Evolutionary conservation across 2,113 vertebrate species (phyloP).

Genomic region (Takifugu bimaculatus): DNA sequence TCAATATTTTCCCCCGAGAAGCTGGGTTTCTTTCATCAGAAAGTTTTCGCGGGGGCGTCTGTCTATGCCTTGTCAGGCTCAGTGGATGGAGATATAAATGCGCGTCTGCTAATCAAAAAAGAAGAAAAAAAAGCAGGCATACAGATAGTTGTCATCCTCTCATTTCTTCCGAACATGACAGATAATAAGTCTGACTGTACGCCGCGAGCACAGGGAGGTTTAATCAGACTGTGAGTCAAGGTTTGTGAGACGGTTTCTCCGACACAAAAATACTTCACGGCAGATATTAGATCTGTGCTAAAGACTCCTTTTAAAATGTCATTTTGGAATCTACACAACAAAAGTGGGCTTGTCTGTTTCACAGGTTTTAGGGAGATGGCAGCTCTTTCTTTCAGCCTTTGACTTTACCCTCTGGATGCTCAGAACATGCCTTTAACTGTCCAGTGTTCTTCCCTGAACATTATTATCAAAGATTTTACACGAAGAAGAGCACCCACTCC

Average conservation of each 20-base stretch:
- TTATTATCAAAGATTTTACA: slow-evolving; percentile 9
- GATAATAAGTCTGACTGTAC: slow-evolving; percentile 11
- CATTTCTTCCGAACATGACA: slow-evolving; percentile 12
- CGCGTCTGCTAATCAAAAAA: not conserved
- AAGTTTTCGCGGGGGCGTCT: slow-evolving; percentile 6
- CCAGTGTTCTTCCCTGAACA: slow-evolving; percentile 7
- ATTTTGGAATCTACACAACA: not conserved
- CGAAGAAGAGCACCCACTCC: not conserved
- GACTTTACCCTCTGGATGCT: no score
- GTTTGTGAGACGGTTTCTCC: slow-evolving; percentile 3
- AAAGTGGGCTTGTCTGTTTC: not conserved
- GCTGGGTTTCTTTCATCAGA: slow-evolving; percentile 13
- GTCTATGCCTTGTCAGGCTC: not conserved
- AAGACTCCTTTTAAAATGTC: slow-evolving; percentile 9
- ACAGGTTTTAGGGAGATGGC: not conserved
- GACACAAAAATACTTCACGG: slow-evolving; percentile 3
- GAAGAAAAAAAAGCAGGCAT: not conserved
- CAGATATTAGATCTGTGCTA: slow-evolving; percentile 2
- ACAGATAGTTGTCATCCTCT: slow-evolving; percentile 1
- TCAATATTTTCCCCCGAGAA: slow-evolving; percentile 25
- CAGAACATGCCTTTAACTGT: slow-evolving; percentile 11
- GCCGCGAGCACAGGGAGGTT: slow-evolving; percentile 2
- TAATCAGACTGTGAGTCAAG: slow-evolving; percentile 14
- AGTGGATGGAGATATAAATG: not conserved
- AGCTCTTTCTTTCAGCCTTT: slow-evolving; percentile 3